Percentiles rank a stretch among this genome's conserved stretches.
Evolutionary conservation across 2,888 invertebrate species (phyloP).

Genomic region (Frankliniella intonsa): DNA sequence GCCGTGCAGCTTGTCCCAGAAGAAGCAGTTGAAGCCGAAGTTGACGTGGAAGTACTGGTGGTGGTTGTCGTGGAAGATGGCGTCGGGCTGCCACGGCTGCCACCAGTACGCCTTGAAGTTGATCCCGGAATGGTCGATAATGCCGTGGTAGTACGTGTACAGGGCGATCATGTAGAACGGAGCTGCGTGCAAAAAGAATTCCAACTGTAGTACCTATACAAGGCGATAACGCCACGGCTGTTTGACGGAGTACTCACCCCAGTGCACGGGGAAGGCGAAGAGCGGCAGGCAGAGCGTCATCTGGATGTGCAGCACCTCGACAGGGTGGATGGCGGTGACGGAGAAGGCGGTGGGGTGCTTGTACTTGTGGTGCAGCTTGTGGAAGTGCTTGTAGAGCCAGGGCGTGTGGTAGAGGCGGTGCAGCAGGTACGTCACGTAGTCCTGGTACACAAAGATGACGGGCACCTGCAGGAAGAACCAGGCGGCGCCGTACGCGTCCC

Average conservation of each 20-base stretch:
- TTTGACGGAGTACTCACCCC: conserved; percentile 56
- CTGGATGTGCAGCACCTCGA: conserved; percentile 64
- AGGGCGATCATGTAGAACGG: conserved; percentile 48
- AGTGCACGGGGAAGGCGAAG: conserved; percentile 61
- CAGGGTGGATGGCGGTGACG: conserved; percentile 68
- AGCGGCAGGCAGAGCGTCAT: conserved; percentile 57
- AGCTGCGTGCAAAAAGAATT: conserved; percentile 43
- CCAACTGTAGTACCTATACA: neutral
- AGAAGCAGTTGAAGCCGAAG: conserved; percentile 65
- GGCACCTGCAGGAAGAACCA: conserved; percentile 65
- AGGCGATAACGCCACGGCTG: too few species aligned
- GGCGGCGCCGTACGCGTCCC: conserved; percentile 58
- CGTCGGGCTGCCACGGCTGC: conserved; percentile 72
- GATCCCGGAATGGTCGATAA: conserved; percentile 70
- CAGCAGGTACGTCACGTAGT: conserved; percentile 62
- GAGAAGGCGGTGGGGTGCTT: conserved; percentile 73
- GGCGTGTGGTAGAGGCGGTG: conserved; percentile 65
- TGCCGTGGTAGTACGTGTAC: conserved; percentile 68
- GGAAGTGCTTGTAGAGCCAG: conserved; percentile 64
- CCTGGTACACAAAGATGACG: conserved; percentile 59
- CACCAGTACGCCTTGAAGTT: conserved; percentile 68
- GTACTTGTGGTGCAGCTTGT: conserved; percentile 70
- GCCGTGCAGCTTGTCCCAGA: conserved; percentile 68
- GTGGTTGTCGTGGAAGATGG: conserved; percentile 71
- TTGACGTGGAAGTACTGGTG: conserved; percentile 75